A percentile compares a stretch with the other conserved stretches of the same genome.
Conservation (phyloP, 2,113 vertebrate genomes). For the Dromiciops gliroides region DNA sequence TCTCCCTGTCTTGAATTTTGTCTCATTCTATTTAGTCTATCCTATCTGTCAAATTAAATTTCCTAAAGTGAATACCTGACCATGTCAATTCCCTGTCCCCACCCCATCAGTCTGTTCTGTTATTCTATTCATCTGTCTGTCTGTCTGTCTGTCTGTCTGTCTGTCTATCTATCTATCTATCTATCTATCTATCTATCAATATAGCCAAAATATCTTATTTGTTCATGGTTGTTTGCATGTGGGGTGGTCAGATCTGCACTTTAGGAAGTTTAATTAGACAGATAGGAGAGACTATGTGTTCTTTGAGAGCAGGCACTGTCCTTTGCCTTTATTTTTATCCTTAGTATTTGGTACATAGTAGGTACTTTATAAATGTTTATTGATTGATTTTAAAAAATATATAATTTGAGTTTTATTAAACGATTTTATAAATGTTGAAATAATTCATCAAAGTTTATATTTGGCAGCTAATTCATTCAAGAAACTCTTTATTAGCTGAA, state of each 20-base stretch:
- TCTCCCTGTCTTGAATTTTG: neutral
- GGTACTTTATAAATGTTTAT: neutral
- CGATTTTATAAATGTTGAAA: neutral
- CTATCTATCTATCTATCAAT: too few species aligned
- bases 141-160: too few species aligned
- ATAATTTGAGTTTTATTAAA: neutral
- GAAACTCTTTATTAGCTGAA: neutral
- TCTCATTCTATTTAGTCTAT: neutral
- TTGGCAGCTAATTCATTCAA: neutral
- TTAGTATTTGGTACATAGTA: neutral
- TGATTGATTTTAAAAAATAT: too few species aligned
- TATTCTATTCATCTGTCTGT: too few species aligned
- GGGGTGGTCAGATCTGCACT: too few species aligned
- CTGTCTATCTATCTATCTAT: too few species aligned
- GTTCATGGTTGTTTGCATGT: neutral
- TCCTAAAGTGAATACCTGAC: neutral
- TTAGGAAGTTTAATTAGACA: too few species aligned
- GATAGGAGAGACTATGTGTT: neutral
- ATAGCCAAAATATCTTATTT: neutral
- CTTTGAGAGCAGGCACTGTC: neutral
- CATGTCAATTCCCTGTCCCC: too few species aligned
- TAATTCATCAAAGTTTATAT: neutral
- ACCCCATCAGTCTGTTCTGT: neutral
- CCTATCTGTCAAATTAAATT: neutral
- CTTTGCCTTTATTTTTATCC: neutral